Base-by-base conservation (phyloP, 1,140 invertebrate genomes). In the Trichonephila clavipes region DNA sequence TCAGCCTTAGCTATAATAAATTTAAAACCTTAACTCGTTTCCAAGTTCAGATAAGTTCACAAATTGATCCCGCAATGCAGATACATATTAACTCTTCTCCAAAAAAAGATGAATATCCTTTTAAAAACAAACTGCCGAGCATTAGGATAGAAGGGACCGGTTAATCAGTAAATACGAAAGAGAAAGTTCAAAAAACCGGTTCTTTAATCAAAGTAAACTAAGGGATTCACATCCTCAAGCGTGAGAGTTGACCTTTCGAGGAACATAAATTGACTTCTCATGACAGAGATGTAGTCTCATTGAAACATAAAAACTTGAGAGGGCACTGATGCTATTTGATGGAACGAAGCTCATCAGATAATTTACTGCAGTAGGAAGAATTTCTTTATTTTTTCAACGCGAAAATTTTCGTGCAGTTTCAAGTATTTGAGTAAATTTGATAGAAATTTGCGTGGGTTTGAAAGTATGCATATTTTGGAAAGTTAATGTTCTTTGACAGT, bases 231-330 rank as follows among this genome's bases (percentile, higher is more conserved):
- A 64, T 64, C 62, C 6, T 64, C 62, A 6, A 5, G 12, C 62
- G 28, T 81, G 72, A 81, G 72, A 81, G 16, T 81, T 81, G 72
- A 81, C 72, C 72, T 81, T 34, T 34, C 34, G 72, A 44, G 28
- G 24, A 81, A 34, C 72, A 81, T 81, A 81, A 81, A 81, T 81
- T 44, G 72, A 81, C 72, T 81, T 81, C 72, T 81, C 72, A 18
- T 44, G 72, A 44, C 72, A 81, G 51, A 51, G 51, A 10, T 51
- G 51, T 51, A 12, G 72, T 28, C 18, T 81, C 18, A 12, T 10
- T 40, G 72, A 21, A 34, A 34, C 72, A 81, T 81, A 34, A 81
- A 81, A 81, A 19, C 28, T 51, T 51, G 14, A 81, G 28, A 24
- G 8, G 28, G 28, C 14, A 21, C n/a, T 81, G 40, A 81, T 24